These are phyloP conservation scores for Takifugu rubripes DNA, from an alignment of 2,797 vertebrate genomes.

Conservation along the genomic window DNA sequence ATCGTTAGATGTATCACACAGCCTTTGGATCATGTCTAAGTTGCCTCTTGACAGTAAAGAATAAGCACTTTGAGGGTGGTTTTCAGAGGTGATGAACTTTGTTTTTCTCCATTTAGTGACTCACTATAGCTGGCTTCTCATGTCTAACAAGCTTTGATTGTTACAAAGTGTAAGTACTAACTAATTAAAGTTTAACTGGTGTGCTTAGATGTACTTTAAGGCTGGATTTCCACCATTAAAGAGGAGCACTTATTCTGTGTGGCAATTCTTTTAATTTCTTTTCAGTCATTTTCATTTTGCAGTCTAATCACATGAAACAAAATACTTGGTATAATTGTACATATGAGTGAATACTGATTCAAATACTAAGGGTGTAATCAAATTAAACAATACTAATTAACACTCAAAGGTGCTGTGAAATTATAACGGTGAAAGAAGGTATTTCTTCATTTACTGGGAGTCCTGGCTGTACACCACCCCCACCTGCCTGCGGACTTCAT, in stretches of 20 bases:
- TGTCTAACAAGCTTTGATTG: slow-evolving; percentile 65
- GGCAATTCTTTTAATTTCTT: not conserved
- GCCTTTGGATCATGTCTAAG: slow-evolving; percentile 32
- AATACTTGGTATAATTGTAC: no score
- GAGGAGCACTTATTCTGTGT: slow-evolving; percentile 43
- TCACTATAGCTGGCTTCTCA: slow-evolving; percentile 28
- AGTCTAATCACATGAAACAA: not conserved
- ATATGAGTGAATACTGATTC: no score
- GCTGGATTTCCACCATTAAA: slow-evolving; percentile 72
- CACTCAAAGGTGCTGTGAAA: no score
- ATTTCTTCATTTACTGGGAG: slow-evolving; percentile 37
- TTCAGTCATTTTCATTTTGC: slow-evolving; percentile 2
- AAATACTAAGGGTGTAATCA: no score
- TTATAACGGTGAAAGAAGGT: no score
- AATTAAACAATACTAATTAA: no score
- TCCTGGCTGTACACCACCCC: slow-evolving; percentile 77
- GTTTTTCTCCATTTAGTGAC: slow-evolving; percentile 29
- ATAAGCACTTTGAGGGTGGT: slow-evolving; percentile 44
- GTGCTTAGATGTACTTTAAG: slow-evolving; percentile 54
- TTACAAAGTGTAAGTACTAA: slow-evolving; percentile 57
- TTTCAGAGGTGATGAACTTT: slow-evolving; percentile 7
- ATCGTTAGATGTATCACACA: slow-evolving; percentile 42
- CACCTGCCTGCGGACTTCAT: slow-evolving; percentile 72
- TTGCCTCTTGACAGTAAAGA: slow-evolving; percentile 29
- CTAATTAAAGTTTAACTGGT: slow-evolving; percentile 48